These are phyloP conservation scores for Alcedo atthis DNA, from an alignment of 2,797 vertebrate genomes.

Conservation along the genomic window DNA sequence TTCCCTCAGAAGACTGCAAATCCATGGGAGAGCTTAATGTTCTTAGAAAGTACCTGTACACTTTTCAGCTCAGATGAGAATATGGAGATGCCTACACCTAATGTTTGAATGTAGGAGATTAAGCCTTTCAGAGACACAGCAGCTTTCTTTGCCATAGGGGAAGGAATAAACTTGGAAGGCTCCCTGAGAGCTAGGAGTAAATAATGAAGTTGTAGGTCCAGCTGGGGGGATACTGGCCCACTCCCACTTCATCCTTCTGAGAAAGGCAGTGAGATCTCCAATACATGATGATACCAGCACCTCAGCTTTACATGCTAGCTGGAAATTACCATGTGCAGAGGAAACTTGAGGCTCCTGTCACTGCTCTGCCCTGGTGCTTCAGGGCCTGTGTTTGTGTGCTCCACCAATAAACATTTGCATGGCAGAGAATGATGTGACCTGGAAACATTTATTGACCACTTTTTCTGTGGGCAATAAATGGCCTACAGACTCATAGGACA, in stretches of 20 bases:
- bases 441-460: background rate
- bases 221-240: background rate
- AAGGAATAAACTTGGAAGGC: background rate
- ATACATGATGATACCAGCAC: background rate
- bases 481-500: background rate
- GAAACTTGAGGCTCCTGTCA: background rate
- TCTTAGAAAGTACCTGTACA: background rate
- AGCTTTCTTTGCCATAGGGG: background rate
- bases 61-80: background rate
- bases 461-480: background rate
- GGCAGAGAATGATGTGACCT: background rate
- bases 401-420: background rate
- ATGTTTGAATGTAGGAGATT: background rate
- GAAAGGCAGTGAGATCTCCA: background rate
- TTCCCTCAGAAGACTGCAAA: background rate
- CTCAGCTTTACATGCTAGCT: background rate
- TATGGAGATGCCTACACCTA: background rate
- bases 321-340: background rate
- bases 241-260: background rate
- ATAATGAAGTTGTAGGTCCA: background rate
- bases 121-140: background rate
- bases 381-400: background rate
- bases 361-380: background rate
- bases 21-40: rapidly evolving
- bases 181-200: background rate